Percentiles rank a stretch among this genome's conserved stretches.
phyloP scores from a whole-genome alignment of 1,140 invertebrate genomes.

The Drosophila novamexicana region DNA sequence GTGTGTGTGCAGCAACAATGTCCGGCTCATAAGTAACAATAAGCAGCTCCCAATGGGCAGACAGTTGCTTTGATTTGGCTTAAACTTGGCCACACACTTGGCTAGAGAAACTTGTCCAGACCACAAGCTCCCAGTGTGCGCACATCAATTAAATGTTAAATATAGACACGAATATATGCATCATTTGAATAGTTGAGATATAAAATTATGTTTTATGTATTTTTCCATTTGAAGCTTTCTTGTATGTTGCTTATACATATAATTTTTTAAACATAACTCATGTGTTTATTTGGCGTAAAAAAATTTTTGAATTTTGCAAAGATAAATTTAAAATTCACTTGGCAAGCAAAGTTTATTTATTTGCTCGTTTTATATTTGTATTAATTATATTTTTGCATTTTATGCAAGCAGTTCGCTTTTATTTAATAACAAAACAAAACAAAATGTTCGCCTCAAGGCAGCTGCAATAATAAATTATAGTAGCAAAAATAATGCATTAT shows the following conservation, averaged over 20 bases:
- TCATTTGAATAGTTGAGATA: constrained; percentile 3
- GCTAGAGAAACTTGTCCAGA: constrained; percentile 22
- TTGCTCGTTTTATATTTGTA: constrained; percentile 5
- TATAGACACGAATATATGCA: not conserved
- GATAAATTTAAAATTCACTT: constrained; percentile 15
- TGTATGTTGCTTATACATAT: not conserved
- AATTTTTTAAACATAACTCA: not conserved
- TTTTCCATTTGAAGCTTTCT: no score
- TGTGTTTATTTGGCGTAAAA: constrained; percentile 4
- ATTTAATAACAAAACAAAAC: constrained; percentile 16
- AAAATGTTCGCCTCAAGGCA: constrained; percentile 56
- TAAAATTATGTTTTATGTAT: constrained; percentile 9
- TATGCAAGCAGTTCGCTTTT: constrained; percentile 16
- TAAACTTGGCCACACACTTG: constrained; percentile 30
- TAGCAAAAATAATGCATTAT: constrained; percentile 43
- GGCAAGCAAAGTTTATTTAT: constrained; percentile 5
- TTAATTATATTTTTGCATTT: constrained; percentile 30
- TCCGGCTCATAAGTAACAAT: constrained; percentile 15
- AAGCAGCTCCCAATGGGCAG: constrained; percentile 16
- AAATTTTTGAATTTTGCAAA: not conserved
- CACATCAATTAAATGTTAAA: constrained; percentile 20
- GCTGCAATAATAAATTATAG: constrained; percentile 68
- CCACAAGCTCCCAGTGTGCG: constrained; percentile 5
- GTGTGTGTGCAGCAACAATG: constrained; percentile 13
- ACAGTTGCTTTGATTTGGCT: constrained; percentile 39